These are phyloP conservation scores for Martes martes DNA, from an alignment of 2,113 vertebrate species.

Conservation along the genomic window DNA sequence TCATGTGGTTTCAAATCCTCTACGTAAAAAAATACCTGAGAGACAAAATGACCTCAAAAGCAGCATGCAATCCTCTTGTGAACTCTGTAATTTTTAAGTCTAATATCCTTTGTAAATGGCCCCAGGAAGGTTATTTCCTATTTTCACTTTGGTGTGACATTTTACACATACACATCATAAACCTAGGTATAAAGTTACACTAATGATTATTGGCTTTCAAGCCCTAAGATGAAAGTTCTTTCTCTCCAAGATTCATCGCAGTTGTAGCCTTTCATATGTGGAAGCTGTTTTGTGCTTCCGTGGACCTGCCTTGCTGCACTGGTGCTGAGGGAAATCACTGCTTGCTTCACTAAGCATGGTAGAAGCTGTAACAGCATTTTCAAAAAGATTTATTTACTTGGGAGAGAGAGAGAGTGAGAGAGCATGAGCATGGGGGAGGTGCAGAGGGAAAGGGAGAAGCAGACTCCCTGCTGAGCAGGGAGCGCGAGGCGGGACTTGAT, in stretches of 20 bases:
- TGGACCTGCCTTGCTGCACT: background rate
- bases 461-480: background rate
- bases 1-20: background rate
- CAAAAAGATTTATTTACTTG: background rate
- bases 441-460: background rate
- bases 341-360: background rate
- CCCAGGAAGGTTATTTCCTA: background rate
- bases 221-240: background rate
- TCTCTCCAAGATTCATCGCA: background rate
- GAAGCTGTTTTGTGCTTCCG: background rate
- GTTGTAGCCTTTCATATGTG: background rate
- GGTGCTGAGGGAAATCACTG: background rate
- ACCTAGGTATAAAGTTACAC: background rate
- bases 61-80: background rate
- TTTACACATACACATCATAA: background rate
- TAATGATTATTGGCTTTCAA: background rate
- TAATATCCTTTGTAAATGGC: background rate
- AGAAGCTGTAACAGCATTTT: background rate
- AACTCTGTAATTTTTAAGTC: background rate
- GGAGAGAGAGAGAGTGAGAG: background rate
- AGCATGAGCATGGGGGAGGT: background rate
- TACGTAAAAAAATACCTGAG: background rate
- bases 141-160: background rate
- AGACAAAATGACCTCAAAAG: background rate
- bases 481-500: background rate